phyloP scores from a whole-genome alignment of 2,797 vertebrate genomes.

The Brachyrhaphis roseni region DNA sequence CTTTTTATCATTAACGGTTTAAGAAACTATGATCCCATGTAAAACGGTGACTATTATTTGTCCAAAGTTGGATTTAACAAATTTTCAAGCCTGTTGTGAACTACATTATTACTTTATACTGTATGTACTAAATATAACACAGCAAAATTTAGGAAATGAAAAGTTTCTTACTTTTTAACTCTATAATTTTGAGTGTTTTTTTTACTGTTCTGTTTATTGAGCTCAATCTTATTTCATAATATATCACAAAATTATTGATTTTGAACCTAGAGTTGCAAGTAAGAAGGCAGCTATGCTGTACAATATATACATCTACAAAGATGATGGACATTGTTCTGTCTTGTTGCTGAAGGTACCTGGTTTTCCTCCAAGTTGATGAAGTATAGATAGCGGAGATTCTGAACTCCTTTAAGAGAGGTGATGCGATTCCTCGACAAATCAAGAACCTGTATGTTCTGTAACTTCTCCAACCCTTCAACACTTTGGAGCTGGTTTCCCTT shows the following conservation, averaged over 20 bases:
- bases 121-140: not conserved
- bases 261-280: not conserved
- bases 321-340: not conserved
- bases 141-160: not conserved
- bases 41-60: not conserved
- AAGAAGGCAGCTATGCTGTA: not conserved
- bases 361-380: slow-evolving; percentile 87
- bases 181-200: not conserved
- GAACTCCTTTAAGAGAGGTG: slow-evolving; percentile 84
- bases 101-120: not conserved
- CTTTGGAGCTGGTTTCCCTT: slow-evolving; percentile 85
- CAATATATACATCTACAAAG: not conserved
- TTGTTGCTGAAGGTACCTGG: slow-evolving; percentile 77
- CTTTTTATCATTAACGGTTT: not conserved
- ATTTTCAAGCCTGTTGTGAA: not conserved
- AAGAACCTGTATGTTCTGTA: slow-evolving; percentile 82
- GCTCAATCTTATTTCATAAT: not conserved
- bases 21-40: not conserved
- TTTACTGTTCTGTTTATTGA: not conserved
- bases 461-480: slow-evolving; percentile 82
- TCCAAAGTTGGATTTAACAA: not conserved
- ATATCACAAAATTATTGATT: not conserved
- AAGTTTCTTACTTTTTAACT: not conserved
- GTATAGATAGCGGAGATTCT: slow-evolving; percentile 83
- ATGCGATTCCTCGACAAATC: slow-evolving; percentile 91